These are phyloP conservation scores for Carassius carassius DNA, from an alignment of 2,113 vertebrate species.

Conservation along the genomic window DNA sequence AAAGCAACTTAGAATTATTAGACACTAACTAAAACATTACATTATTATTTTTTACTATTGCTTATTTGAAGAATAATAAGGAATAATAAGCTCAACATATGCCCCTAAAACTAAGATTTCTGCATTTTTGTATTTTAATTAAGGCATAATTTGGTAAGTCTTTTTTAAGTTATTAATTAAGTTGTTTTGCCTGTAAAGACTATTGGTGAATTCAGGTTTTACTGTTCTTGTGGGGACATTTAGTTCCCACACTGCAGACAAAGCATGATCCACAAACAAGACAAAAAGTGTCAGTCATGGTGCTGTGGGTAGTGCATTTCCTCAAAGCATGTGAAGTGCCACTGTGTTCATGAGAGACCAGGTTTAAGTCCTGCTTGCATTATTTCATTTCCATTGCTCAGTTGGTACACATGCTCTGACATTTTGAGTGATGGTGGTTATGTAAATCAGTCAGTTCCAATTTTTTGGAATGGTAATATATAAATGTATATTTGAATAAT, in stretches of 20 bases:
- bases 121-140: not conserved
- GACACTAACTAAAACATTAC: not conserved
- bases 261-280: not conserved
- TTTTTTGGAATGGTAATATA: no score
- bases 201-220: not conserved
- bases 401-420: not conserved
- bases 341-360: not conserved
- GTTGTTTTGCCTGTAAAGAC: not conserved
- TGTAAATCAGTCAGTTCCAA: not conserved
- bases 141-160: not conserved
- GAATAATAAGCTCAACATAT: not conserved
- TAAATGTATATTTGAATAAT: no score
- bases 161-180: not conserved
- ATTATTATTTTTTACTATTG: not conserved
- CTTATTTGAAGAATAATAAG: not conserved
- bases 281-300: not conserved
- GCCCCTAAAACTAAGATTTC: not conserved
- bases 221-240: conserved; percentile 1
- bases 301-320: conserved; percentile 2
- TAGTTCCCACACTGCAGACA: not conserved
- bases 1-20: not conserved
- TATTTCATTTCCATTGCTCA: not conserved
- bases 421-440: not conserved
- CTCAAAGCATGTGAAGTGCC: not conserved
- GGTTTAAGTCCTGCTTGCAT: not conserved